Evolutionary conservation across 2,797 vertebrate species (phyloP).

Genomic region (Danio choprae): DNA sequence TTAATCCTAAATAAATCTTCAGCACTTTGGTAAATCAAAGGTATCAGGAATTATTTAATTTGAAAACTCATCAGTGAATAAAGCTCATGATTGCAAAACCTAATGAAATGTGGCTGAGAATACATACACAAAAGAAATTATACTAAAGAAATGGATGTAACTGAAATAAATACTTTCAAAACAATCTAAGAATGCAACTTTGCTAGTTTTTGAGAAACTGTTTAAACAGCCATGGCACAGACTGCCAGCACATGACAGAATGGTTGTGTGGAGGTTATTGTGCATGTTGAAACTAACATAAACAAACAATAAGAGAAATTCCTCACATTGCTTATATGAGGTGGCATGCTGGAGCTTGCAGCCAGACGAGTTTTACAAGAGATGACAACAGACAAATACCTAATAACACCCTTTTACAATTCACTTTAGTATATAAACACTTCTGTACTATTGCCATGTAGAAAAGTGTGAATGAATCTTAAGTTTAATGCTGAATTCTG

Average conservation of each 20-base stretch:
- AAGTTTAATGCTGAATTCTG: too few relatives aligned
- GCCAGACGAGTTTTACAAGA: constrained; percentile 64
- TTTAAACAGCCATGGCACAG: background rate
- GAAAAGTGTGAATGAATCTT: too few relatives aligned
- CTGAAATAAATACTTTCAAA: too few relatives aligned
- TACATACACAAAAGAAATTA: background rate
- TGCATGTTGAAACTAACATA: background rate
- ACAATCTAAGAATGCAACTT: background rate
- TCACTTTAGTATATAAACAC: background rate
- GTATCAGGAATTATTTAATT: too few relatives aligned
- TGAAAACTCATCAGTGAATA: background rate
- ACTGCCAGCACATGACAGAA: constrained; percentile 4
- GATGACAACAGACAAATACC: constrained; percentile 64
- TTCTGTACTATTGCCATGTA: background rate
- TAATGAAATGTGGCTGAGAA: background rate
- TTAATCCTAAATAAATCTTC: too few relatives aligned
- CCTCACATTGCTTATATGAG: constrained; percentile 67
- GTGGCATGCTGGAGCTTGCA: constrained; percentile 71
- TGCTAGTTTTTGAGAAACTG: background rate
- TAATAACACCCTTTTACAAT: background rate
- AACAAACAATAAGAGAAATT: constrained; percentile 63
- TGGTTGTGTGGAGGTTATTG: background rate
- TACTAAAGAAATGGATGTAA: too few relatives aligned
- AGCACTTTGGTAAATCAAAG: too few relatives aligned
- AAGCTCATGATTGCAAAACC: background rate